A percentile compares a stretch with the other conserved stretches of the same genome.
Evolutionary conservation across 2,113 vertebrate genomes (phyloP).

Genomic region (Hypanus sabinus): DNA sequence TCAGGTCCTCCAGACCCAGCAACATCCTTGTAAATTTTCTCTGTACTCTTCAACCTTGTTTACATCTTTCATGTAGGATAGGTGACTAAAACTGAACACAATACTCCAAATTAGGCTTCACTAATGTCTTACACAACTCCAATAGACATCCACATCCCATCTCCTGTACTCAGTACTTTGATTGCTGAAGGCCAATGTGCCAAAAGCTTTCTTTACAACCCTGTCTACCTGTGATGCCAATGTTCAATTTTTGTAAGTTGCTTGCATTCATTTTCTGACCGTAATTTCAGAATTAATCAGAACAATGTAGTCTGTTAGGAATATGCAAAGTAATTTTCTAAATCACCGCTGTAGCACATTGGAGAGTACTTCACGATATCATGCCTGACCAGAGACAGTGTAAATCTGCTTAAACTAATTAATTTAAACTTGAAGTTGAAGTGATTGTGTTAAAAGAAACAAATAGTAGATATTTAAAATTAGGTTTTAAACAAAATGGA

Average conservation of each 20-base stretch:
- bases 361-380: constrained; percentile 17
- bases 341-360: constrained; percentile 11
- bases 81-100: too few species aligned
- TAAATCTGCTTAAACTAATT: constrained; percentile 30
- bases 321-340: constrained; percentile 20
- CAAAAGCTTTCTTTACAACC: too few species aligned
- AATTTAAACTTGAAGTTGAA: constrained; percentile 10
- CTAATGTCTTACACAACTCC: too few species aligned
- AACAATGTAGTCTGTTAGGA: not conserved
- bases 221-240: too few species aligned
- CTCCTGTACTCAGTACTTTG: too few species aligned
- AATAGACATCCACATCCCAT: too few species aligned
- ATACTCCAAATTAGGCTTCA: too few species aligned
- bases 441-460: constrained; percentile 3
- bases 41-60: too few species aligned
- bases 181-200: too few species aligned
- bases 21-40: too few species aligned
- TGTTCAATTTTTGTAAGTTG: not conserved
- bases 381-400: constrained; percentile 16
- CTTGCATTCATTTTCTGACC: constrained; percentile 11
- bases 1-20: too few species aligned
- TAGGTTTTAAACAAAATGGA: not conserved
- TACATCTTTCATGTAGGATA: too few species aligned
- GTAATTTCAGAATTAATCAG: not conserved
- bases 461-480: not conserved